Evolutionary conservation across 92 coral and sea anemone species (phyloP), one percentile per base, ranked within the genome.

Genomic region (Isaurus tuberculatus): DNA sequence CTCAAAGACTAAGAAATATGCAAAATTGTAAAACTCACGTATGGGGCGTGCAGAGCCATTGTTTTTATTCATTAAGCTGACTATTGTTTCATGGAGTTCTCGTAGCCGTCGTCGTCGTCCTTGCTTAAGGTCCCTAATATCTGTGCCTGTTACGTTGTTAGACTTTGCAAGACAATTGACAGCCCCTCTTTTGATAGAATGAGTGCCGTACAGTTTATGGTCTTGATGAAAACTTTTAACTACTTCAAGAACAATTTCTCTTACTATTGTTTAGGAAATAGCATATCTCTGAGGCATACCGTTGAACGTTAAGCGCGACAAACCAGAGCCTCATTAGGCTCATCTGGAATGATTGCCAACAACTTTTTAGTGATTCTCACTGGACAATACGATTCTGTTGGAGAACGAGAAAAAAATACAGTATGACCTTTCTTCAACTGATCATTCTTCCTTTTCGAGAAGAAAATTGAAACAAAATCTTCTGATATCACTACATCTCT

Each of bases 171-270:
- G 20, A n/a, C 72, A 66, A 31, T 66, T 73, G 5, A 81, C 88
- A 46, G 79, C 89, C 8, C 83, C 92, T 57, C 80, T 85, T 65
- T 89, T 89, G 16, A 85, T 60, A 57, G 84, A 85, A 61, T 75
- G 90, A 42, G 90, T 86, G 63, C 90, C 88, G 53, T 48, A 90
- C 10, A 34, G 19, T 22, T 65, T 57, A 72, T 44, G 64, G 71
- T 85, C 89, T 9, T 20, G 9, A 19, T 69, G 85, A 58, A 79
- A 65, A 48, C 33, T 20, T 4, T 42, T 14, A n/a, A 80, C 19
- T 31, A 75, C 72, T 25, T 42, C 33, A 6, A 72, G 22, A 28
- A 75, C 60, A 85, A 89, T 85, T 51, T 89, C 82, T 44, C 67
- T 48, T 33, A 85, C 84, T 28, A 89, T 48, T 22, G 92, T 72